Conservation (phyloP, 1,140 invertebrate genomes). For the Aporrectodea caliginosa region DNA sequence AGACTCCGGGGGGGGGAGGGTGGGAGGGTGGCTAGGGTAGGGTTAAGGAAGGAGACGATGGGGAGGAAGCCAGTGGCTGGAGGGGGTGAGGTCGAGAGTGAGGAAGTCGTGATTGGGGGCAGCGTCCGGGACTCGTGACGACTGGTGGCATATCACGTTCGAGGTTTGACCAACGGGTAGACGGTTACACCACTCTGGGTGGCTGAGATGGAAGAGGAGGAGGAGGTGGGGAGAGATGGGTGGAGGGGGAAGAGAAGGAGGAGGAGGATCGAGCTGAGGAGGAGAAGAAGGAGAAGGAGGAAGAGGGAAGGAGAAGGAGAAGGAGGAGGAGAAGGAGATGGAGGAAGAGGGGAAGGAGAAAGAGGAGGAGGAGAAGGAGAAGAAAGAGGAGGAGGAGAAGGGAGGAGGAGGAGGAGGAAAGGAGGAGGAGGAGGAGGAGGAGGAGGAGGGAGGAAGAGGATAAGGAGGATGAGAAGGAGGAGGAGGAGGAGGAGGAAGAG, state of each 20-base stretch:
- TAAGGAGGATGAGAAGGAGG: too few relatives aligned
- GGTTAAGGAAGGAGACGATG: too few relatives aligned
- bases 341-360: neutral
- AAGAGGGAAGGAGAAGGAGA: neutral
- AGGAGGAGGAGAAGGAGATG: neutral
- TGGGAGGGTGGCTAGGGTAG: too few relatives aligned
- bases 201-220: neutral
- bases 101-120: too few relatives aligned
- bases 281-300: neutral
- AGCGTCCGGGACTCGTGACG: too few relatives aligned
- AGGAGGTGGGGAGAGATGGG: neutral
- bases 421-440: neutral
- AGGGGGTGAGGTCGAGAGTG: too few relatives aligned
- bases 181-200: neutral
- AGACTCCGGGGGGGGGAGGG: too few relatives aligned
- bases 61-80: too few relatives aligned
- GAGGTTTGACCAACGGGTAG: neutral
- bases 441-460: neutral
- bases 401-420: neutral
- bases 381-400: neutral
- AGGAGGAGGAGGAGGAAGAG: too few relatives aligned
- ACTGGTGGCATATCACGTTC: too few relatives aligned
- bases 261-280: neutral
- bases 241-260: neutral
- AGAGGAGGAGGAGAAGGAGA: neutral